A percentile compares a stretch with the other conserved stretches of the same genome.
phyloP scores from a whole-genome alignment of 2,113 vertebrate genomes.

The Dascyllus trimaculatus region DNA sequence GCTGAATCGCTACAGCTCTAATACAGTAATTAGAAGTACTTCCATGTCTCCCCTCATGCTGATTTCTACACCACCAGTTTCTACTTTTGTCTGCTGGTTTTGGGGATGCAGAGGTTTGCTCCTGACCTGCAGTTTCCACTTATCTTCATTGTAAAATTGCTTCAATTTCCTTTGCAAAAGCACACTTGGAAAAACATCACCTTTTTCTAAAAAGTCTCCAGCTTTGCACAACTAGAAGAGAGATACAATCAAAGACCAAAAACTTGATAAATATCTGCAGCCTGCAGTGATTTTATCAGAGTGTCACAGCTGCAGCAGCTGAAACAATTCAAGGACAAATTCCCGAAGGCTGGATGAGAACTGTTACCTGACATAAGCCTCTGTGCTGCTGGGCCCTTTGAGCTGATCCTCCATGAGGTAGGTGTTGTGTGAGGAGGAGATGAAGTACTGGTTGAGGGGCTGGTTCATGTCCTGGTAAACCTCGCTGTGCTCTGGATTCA shows the following conservation, averaged over 20 bases:
- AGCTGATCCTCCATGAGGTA: conserved; percentile 97
- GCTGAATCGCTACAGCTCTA: too few species aligned
- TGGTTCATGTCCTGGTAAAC: conserved; percentile 96
- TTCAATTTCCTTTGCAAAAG: too few species aligned
- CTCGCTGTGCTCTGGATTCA: conserved; percentile 84
- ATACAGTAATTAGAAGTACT: too few species aligned
- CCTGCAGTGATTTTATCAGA: neutral
- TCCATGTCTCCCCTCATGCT: too few species aligned
- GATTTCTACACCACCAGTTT: too few species aligned
- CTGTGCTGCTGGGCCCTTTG: conserved; percentile 94
- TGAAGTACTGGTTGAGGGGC: conserved; percentile 94
- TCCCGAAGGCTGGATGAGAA: neutral
- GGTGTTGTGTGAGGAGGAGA: conserved; percentile 98
- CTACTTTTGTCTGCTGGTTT: too few species aligned
- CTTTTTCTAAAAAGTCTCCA: neutral
- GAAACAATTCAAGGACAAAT: neutral
- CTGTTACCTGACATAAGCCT: conserved; percentile 93
- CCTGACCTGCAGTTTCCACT: too few species aligned
- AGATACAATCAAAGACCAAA: neutral
- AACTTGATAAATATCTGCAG: conserved; percentile 5
- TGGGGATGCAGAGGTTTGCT: too few species aligned
- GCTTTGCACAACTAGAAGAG: neutral
- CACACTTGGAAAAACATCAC: conserved; percentile 3
- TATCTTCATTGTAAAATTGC: too few species aligned
- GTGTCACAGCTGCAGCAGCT: neutral